Conservation (phyloP, 2,888 invertebrate genomes). For the Rutpela maculata region DNA sequence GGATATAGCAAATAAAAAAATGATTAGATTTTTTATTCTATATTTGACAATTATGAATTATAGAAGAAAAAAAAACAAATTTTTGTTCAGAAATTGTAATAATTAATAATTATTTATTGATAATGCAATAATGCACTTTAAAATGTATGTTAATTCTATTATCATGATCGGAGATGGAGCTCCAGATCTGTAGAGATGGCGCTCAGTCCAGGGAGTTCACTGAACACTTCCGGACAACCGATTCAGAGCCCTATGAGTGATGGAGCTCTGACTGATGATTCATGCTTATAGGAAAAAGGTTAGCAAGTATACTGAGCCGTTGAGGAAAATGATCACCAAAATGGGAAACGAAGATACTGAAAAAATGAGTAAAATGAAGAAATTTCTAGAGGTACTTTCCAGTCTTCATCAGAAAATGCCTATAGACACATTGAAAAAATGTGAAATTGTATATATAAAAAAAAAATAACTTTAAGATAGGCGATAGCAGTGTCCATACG, state of each 20-base stretch:
- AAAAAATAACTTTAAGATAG: slow-evolving; percentile 86
- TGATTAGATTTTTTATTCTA: no score
- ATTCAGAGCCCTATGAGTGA: slow-evolving; percentile 79
- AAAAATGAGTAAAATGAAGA: slow-evolving; percentile 95
- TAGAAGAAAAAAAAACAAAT: no score
- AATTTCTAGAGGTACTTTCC: slow-evolving; percentile 91
- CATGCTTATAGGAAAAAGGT: slow-evolving; percentile 95
- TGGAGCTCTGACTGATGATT: slow-evolving; percentile 85
- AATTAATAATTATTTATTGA: no score
- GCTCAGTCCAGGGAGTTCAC: slow-evolving; percentile 88
- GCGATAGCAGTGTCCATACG: no score
- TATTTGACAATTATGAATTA: no score
- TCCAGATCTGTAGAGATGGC: slow-evolving; percentile 80
- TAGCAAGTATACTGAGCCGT: slow-evolving; percentile 94
- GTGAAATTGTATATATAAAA: slow-evolving; percentile 95
- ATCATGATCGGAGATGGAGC: slow-evolving; percentile 75
- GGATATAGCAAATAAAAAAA: no score
- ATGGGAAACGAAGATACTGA: slow-evolving; percentile 94
- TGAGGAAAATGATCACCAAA: slow-evolving; percentile 91
- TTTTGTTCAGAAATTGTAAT: no score
- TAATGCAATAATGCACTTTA: no score
- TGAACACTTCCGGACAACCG: slow-evolving; percentile 83
- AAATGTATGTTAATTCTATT: no score
- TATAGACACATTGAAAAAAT: slow-evolving; percentile 92
- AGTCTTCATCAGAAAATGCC: slow-evolving; percentile 93